Base-by-base conservation (phyloP, 2,113 vertebrate genomes). In the Brachionichthys hirsutus region DNA sequence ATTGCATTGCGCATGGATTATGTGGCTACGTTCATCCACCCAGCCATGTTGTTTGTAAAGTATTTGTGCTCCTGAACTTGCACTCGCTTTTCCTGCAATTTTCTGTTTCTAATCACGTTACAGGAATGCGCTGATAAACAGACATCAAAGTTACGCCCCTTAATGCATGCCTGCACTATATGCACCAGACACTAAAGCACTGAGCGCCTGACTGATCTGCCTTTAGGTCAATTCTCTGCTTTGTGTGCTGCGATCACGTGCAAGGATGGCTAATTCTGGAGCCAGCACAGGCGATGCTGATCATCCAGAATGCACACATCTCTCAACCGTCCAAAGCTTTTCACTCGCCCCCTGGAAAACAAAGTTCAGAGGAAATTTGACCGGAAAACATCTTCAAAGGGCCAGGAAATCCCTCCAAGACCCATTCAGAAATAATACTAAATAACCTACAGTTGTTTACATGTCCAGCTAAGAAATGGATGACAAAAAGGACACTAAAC, bases 181-280 rank as follows among this genome's bases (percentile, higher is more conserved):
- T 48, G 36, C 8, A 38, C 9, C 9, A 12, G n/a, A 12, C 36
- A 38, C 36, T 12, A 38, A 38, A 38, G 14, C 24, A 47, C 12
- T 54, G 6, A 57, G 74, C 14, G 78, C 67, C 73, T 46, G 53
- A 52, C 61, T 77, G 55, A 62, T 61, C 52, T 47, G 47, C 61
- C 77, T 73, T 61, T 17, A 9, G 72, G 80, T 67, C 54, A 68
- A 40, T 51, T 38, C 20, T 13, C 62, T 35, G 54, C 66, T 78
- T 75, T 76, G 57, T 67, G 61, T 36, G 56, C 35, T 6, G 34
- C 2, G 17, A 53, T 74, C 83, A 70, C 61, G 65, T 84, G 70
- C 14, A 36, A 12, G 51, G 45, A 65, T 12, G 17, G 52, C 38
- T 42, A 11, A 67, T 14, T 71, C 54, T 70, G 50, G 54, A 68